These are phyloP conservation scores for Dolomedes plantarius DNA, from an alignment of 2,888 invertebrate species.

Conservation along the genomic window DNA sequence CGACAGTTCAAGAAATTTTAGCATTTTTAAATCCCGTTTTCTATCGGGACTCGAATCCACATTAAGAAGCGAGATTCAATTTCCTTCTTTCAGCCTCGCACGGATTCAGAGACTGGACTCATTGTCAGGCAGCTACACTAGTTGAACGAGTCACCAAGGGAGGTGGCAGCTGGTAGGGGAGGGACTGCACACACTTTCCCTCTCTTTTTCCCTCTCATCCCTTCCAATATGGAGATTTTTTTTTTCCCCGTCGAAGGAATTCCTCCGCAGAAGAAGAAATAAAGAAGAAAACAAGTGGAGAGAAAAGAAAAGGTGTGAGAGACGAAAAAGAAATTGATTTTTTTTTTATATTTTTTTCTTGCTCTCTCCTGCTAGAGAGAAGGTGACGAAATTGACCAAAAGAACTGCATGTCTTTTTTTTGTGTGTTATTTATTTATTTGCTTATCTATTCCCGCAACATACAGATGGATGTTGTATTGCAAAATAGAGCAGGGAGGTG, in stretches of 20 bases:
- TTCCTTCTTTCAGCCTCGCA: slow-evolving; percentile 23
- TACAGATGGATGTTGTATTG: slow-evolving; percentile 46
- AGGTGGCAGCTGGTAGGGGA: slow-evolving; percentile 45
- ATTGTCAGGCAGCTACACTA: slow-evolving; percentile 36
- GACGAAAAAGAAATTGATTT: slow-evolving; percentile 59
- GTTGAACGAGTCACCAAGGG: slow-evolving; percentile 13
- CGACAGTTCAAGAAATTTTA: slow-evolving; percentile 24
- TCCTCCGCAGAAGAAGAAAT: slow-evolving; percentile 7
- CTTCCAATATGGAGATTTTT: slow-evolving; percentile 64
- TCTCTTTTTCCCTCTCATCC: background rate
- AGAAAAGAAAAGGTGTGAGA: slow-evolving; percentile 23
- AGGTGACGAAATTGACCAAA: slow-evolving; percentile 68
- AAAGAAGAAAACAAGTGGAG: slow-evolving; percentile 16
- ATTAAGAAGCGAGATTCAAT: slow-evolving; percentile 53
- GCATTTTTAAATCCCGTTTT: slow-evolving; percentile 24
- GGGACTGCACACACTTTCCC: background rate
- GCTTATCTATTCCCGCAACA: slow-evolving; percentile 38
- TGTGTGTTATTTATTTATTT: slow-evolving; percentile 45
- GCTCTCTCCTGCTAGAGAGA: slow-evolving; percentile 4
- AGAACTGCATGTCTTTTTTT: slow-evolving; percentile 27
- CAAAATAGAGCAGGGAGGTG: slow-evolving; percentile 49
- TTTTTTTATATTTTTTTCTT: slow-evolving; percentile 46
- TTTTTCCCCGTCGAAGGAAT: slow-evolving; percentile 8
- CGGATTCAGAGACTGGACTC: slow-evolving; percentile 27
- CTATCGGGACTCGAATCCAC: slow-evolving; percentile 31